These are phyloP conservation scores for Maniola hyperantus DNA, from an alignment of 2,888 invertebrate species.

Conservation along the genomic window DNA sequence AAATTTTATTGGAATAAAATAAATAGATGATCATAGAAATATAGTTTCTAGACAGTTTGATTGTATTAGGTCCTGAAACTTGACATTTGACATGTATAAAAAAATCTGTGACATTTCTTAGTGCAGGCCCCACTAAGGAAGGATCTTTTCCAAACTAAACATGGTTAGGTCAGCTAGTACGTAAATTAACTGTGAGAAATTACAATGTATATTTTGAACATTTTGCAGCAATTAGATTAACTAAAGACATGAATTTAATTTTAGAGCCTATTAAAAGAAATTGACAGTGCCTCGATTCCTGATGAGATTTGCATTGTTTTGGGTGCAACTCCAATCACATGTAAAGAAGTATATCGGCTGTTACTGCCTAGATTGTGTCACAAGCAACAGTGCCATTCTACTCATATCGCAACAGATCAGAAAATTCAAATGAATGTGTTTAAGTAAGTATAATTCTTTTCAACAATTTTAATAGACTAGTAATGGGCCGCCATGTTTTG, in stretches of 20 bases:
- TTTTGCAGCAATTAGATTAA: neutral
- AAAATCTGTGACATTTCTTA: no score
- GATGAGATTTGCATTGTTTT: constrained; percentile 71
- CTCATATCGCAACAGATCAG: constrained; percentile 66
- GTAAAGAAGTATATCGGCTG: constrained; percentile 71
- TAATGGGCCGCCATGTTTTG: no score
- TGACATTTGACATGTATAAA: no score
- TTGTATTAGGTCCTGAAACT: no score
- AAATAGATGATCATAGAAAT: no score
- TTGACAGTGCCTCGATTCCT: constrained; percentile 64
- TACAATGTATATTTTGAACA: neutral
- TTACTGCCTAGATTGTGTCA: constrained; percentile 65
- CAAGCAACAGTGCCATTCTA: constrained; percentile 70
- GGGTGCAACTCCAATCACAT: constrained; percentile 67
- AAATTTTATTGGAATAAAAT: no score
- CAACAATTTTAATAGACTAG: neutral
- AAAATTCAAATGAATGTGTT: constrained; percentile 69
- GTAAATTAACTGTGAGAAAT: no score
- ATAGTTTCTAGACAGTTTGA: no score
- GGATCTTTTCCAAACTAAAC: no score
- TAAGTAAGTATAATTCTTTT: constrained; percentile 52
- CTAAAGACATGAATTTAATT: constrained; percentile 3
- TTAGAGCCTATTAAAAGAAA: constrained; percentile 69
- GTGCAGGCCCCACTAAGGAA: no score
- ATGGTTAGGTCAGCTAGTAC: no score